phyloP scores from a whole-genome alignment of 2,797 vertebrate species.

The Acanthornis magna region DNA sequence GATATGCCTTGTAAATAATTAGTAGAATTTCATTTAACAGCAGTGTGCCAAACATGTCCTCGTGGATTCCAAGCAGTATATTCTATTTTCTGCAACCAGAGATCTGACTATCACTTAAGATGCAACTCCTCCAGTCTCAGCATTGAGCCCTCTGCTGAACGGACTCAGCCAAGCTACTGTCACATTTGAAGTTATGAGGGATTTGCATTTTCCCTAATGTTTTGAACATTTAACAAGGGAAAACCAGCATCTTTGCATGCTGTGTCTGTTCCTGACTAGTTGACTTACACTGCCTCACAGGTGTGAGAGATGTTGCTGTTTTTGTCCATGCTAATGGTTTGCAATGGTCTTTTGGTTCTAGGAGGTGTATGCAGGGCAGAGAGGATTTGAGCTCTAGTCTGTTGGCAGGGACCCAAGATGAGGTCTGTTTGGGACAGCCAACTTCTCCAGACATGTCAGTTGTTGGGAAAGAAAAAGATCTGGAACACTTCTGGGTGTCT shows the following conservation, averaged over 20 bases:
- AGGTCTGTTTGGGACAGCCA: not conserved
- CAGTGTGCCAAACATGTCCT: not conserved
- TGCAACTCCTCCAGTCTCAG: not conserved
- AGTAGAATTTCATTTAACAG: not conserved
- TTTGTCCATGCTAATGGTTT: not conserved
- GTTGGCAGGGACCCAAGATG: not conserved
- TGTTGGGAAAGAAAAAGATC: not conserved
- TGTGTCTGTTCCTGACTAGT: too few species aligned
- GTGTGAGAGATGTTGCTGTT: not conserved
- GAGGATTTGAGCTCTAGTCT: not conserved
- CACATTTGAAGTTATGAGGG: rapidly evolving
- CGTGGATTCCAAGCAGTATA: not conserved
- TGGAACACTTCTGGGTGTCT: not conserved
- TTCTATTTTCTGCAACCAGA: not conserved
- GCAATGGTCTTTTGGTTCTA: not conserved
- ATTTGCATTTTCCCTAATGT: not conserved
- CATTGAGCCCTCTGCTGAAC: rapidly evolving
- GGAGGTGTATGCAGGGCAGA: not conserved
- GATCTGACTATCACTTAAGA: not conserved
- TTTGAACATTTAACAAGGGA: not conserved
- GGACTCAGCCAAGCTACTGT: not conserved
- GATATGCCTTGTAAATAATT: not conserved
- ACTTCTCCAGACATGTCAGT: rapidly evolving
- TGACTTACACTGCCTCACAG: rapidly evolving
- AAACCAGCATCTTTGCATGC: not conserved